Percentiles rank a stretch among this genome's conserved stretches.
Conservation (phyloP, 2,113 vertebrate genomes). For the Epinephelus moara region DNA sequence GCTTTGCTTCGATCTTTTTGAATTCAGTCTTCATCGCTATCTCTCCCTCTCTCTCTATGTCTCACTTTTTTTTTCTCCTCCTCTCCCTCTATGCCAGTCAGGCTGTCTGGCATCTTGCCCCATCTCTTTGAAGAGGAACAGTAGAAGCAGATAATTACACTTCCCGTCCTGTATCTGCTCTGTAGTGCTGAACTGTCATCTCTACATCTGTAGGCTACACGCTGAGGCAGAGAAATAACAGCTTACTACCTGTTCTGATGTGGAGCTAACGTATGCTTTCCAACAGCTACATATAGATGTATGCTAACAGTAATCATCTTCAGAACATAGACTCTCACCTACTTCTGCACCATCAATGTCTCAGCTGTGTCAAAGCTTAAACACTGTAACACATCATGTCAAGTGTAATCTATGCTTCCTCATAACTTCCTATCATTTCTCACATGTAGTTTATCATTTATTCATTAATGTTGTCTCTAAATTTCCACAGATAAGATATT, state of each 20-base stretch:
- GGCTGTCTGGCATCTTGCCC: slow-evolving; percentile 64
- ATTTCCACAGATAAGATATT: background rate
- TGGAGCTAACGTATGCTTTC: background rate
- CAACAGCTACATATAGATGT: background rate
- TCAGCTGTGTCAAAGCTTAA: background rate
- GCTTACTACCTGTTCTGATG: slow-evolving; percentile 30
- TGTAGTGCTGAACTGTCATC: slow-evolving; percentile 72
- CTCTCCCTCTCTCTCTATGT: slow-evolving; percentile 35
- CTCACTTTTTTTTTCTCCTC: slow-evolving; percentile 8
- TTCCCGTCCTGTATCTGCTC: slow-evolving; percentile 81
- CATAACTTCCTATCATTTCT: background rate
- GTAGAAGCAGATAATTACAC: slow-evolving; percentile 81
- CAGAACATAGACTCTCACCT: background rate
- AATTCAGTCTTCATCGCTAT: slow-evolving; percentile 58
- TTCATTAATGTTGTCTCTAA: background rate
- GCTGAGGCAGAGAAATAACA: slow-evolving; percentile 54
- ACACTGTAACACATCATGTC: too few species aligned
- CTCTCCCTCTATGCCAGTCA: slow-evolving; percentile 45
- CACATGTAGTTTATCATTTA: background rate
- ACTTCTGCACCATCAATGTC: background rate
- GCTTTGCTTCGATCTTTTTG: slow-evolving; percentile 39
- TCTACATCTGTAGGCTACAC: slow-evolving; percentile 56
- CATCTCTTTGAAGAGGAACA: slow-evolving; percentile 71
- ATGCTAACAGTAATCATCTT: background rate
- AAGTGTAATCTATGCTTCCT: background rate